Evolutionary conservation across 2,888 invertebrate species (phyloP).

Genomic region (Hyposoter didymator): DNA sequence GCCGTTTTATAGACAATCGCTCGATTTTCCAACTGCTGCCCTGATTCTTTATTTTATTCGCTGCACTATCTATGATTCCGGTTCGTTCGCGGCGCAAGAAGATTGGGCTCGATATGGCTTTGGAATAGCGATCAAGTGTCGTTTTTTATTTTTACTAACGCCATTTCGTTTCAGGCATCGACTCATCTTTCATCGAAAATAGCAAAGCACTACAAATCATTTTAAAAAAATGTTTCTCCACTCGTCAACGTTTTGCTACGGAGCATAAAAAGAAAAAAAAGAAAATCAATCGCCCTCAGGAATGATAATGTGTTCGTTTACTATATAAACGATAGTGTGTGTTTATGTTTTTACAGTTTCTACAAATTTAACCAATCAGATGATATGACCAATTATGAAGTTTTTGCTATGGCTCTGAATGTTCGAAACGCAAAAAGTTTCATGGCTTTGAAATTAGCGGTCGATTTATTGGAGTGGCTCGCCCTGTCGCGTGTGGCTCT

Average conservation of each 20-base stretch:
- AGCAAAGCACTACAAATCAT: not conserved
- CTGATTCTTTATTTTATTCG: not conserved
- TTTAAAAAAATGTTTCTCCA: not conserved
- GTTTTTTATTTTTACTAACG: no score
- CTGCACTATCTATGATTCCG: not conserved
- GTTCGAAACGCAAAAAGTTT: not conserved
- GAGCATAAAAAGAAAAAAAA: not conserved
- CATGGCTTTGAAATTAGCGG: not conserved
- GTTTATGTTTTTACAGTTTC: not conserved
- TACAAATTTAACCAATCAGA: not conserved
- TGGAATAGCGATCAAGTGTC: no score
- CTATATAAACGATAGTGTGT: no score
- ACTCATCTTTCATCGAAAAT: no score
- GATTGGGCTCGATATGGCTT: no score
- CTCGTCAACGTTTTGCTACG: not conserved
- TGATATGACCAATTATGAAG: not conserved
- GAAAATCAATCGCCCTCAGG: not conserved
- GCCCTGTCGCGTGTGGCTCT: slow-evolving; percentile 45
- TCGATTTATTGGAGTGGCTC: slow-evolving; percentile 9
- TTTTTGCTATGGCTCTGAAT: not conserved
- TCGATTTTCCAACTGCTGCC: not conserved
- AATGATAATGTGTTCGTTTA: not conserved
- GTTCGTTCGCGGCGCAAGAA: not conserved
- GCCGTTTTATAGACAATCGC: not conserved
- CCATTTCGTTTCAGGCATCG: no score